Conservation (phyloP, 2,113 vertebrate genomes). For the Ailuropoda melanoleuca region DNA sequence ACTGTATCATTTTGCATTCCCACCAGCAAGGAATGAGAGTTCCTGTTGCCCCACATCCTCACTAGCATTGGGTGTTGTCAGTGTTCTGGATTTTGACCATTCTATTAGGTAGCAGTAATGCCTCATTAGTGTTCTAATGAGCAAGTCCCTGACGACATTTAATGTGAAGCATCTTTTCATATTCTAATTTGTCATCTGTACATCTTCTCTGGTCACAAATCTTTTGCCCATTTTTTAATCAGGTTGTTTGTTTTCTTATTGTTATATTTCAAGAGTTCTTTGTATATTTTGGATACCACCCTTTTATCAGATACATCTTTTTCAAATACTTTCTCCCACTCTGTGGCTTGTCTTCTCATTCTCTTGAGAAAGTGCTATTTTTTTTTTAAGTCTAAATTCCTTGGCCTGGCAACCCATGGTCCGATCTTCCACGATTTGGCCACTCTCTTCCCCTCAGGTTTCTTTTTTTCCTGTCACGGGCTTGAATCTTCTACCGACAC, state of each 20-base stretch:
- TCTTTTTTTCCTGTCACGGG: not conserved
- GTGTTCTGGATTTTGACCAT: not conserved
- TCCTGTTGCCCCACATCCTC: not conserved
- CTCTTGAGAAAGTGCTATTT: not conserved
- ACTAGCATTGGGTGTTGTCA: not conserved
- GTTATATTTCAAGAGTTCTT: not conserved
- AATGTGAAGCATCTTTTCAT: not conserved
- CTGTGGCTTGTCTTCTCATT: not conserved
- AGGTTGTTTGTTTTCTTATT: not conserved
- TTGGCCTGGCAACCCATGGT: not conserved
- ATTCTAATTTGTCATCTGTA: not conserved
- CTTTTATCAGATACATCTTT: not conserved
- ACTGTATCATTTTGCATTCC: not conserved
- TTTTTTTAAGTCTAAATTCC: not conserved
- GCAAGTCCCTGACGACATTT: not conserved
- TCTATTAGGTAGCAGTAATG: not conserved
- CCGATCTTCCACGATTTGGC: not conserved
- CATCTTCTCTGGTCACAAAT: not conserved
- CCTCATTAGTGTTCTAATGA: not conserved
- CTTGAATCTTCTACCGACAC: not conserved
- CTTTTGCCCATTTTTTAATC: not conserved
- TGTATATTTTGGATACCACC: not conserved
- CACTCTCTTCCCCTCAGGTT: not conserved
- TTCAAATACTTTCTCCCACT: not conserved
- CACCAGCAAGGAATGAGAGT: not conserved